Evolutionary conservation across 2,888 invertebrate genomes (phyloP), one percentile per base, ranked within the genome.

Genomic region (Caenorhabditis drosophilae): DNA sequence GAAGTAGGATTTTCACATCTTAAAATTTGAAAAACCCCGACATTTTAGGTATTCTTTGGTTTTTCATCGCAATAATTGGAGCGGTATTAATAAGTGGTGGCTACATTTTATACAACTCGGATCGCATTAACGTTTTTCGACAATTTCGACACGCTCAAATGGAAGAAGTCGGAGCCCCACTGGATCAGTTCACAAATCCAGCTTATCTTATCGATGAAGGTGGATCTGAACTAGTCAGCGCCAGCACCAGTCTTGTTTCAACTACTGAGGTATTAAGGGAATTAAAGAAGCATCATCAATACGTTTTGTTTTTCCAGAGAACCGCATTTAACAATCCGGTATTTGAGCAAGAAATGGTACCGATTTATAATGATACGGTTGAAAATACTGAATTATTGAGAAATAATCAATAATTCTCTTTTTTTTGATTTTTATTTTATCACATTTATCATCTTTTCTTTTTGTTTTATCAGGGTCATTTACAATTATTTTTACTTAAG

Each of bases 311-410:
- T 40, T 68, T 68, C 15, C 60, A 73, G 73, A 46, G 57, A n/a
- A 64, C 63, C 35, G 70, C 61, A 41, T 75, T 75, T 62, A 67
- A 63, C 25, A 75, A 75, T 51, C 75, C 75, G 52, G 67, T 68
- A 40, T 75, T 68, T 51, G 75, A 73, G 48, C 68, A 64, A 38
- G 71, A 64, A 54, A 61, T 61, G 61, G 55, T 61, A 40, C 61
- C 61, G 11, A 70, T 75, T 22, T 75, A 75, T 62, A 75, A 73
- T 36, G 72, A 72, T 31, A 72, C 75, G 1, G 75, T 75, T 34
- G 61, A 61, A 47, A 61, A 61, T 55, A 56, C 45, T 15, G 55
- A 61, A 36, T 23, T 61, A 36, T 23, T 41, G 45, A 59, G 47
- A 16, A 59, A 34, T 58, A 41, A 22, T 47, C 47, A 47, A 55